A percentile compares a stretch with the other conserved stretches of the same genome.
phyloP scores from a whole-genome alignment of 2,888 invertebrate genomes.

The Eupithecia exiguata region DNA sequence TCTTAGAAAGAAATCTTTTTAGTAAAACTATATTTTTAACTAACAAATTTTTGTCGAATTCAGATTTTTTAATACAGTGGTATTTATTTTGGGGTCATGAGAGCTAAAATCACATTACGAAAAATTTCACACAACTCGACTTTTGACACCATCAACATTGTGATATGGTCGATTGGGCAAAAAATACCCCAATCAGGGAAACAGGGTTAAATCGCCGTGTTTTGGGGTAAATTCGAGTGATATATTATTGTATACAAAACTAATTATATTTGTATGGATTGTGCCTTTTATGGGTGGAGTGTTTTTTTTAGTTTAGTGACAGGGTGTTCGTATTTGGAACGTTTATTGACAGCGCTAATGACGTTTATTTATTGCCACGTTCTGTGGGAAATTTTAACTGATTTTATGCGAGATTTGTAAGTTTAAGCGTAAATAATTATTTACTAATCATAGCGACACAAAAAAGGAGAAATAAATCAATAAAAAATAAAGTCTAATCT shows the following conservation, averaged over 20 bases:
- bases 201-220: slow-evolving; percentile 78
- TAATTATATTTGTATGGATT: slow-evolving; percentile 81
- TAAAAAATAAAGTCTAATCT: background rate
- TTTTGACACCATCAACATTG: slow-evolving; percentile 73
- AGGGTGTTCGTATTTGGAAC: slow-evolving; percentile 61
- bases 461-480: background rate
- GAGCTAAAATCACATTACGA: slow-evolving; percentile 57
- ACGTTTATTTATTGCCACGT: slow-evolving; percentile 57
- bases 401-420: background rate
- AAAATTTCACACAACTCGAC: slow-evolving; percentile 73
- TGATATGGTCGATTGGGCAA: slow-evolving; percentile 67
- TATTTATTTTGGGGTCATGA: slow-evolving; percentile 62
- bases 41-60: background rate
- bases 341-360: slow-evolving; percentile 53
- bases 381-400: slow-evolving; percentile 60
- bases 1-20: background rate
- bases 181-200: slow-evolving; percentile 68
- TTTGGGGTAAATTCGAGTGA: slow-evolving; percentile 78
- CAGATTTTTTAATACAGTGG: too few relatives aligned
- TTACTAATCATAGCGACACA: background rate
- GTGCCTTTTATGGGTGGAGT: slow-evolving; percentile 51
- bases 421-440: background rate
- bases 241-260: slow-evolving; percentile 72
- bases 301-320: slow-evolving; percentile 47
- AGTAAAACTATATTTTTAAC: background rate